Evolutionary conservation across 2,888 invertebrate species (phyloP), one percentile per base, ranked within the genome.

Genomic region (Myopa testacea): DNA sequence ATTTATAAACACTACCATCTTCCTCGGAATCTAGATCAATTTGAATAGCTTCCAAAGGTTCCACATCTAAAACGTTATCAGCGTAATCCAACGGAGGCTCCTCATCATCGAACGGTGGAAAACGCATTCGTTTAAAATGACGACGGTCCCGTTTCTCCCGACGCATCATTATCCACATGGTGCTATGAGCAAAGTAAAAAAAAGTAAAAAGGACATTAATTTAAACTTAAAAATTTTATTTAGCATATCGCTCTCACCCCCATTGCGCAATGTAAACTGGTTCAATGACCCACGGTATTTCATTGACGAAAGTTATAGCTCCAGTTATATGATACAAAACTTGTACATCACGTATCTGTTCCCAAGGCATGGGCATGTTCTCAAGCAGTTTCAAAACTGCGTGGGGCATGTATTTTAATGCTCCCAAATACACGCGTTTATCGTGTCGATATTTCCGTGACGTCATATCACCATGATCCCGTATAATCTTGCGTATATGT

Each of bases 331-430:
- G 99, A 88, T 99, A 99, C 40, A 99, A 91, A 8, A 98, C 98
- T 90, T 97, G 96, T 0, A 98, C 98, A 89, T 99, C 99, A 80
- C 99, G 92, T 81, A 99, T 99, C 90, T 99, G 99, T 89, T 99
- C 99, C 99, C 99, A 99, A 0, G 99, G 99, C 99, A 99, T 99
- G 0, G 99, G 99, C 99, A 99, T 99, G 89, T 99, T 99, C 89
- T 99, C 99, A 79, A 99, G 90, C 2, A 99, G 92, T 87, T 99
- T 99, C 92, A 99, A 94, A 7, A 99, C 98, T 8, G 99, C 99
- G 91, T 99, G 99, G 0, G 99, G 99, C 99, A 99, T 99, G 87
- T 99, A 99, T 88, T 99, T 99, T 70, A 99, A 90, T 4, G 99
- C 98, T 19, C 98, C 98, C 12, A 99, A 91, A 89, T 99, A 99